These are phyloP conservation scores for Ypsolopha sequella DNA, from an alignment of 2,888 invertebrate genomes.

Conservation along the genomic window DNA sequence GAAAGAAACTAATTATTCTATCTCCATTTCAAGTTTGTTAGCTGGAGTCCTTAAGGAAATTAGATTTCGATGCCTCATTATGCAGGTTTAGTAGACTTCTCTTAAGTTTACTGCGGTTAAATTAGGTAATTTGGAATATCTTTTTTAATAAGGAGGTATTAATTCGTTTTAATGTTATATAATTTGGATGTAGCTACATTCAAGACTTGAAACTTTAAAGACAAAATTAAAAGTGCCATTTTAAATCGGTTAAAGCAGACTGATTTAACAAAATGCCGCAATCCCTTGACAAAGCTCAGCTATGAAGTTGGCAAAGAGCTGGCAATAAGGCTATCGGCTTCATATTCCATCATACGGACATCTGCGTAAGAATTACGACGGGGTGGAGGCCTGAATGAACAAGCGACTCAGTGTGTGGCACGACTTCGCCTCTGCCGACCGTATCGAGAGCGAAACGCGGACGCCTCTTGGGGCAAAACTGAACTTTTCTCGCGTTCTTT, in stretches of 20 bases:
- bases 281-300: neutral
- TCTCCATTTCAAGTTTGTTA: constrained; percentile 45
- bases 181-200: too few relatives aligned
- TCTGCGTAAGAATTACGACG: constrained; percentile 65
- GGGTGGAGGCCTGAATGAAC: constrained; percentile 55
- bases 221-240: too few relatives aligned
- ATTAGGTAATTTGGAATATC: too few relatives aligned
- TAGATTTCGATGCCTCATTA: constrained; percentile 21
- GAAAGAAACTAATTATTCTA: constrained; percentile 57
- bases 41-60: constrained; percentile 24
- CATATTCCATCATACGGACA: constrained; percentile 47
- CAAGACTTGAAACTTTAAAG: too few relatives aligned
- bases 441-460: constrained; percentile 13
- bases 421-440: constrained; percentile 34
- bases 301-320: neutral
- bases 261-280: neutral
- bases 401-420: constrained; percentile 59
- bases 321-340: constrained; percentile 16
- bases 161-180: too few relatives aligned
- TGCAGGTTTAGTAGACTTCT: constrained; percentile 13
- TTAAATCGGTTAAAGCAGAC: too few relatives aligned
- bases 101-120: constrained; percentile 2
- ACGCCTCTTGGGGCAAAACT: constrained; percentile 17
- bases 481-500: constrained; percentile 37
- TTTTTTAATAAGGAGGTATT: too few relatives aligned